Evolutionary conservation across 2,113 vertebrate species (phyloP).

Genomic region (Litocranius walleri): DNA sequence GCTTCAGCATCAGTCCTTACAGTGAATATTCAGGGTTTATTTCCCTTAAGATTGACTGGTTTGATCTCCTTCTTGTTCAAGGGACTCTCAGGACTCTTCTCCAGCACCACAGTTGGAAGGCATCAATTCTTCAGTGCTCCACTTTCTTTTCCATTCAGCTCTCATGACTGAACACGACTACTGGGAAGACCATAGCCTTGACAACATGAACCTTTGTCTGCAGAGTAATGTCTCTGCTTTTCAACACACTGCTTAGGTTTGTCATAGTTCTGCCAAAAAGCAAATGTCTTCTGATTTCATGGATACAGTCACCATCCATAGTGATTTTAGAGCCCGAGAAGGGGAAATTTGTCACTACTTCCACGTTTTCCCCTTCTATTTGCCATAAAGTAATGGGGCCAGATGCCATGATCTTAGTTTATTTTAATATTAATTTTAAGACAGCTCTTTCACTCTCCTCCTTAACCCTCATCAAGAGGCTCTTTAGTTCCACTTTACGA

Average conservation of each 20-base stretch:
- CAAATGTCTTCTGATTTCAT: background rate
- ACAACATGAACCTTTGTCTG: background rate
- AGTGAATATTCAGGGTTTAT: background rate
- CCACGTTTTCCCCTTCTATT: background rate
- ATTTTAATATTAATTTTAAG: background rate
- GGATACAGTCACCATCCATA: background rate
- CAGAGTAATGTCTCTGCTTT: background rate
- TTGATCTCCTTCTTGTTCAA: background rate
- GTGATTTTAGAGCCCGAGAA: background rate
- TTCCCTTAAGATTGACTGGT: background rate
- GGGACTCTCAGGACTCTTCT: background rate
- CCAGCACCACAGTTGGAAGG: background rate
- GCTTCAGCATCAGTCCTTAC: background rate
- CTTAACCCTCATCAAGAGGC: background rate
- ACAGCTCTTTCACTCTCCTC: background rate
- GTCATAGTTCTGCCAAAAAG: background rate
- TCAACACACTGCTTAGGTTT: background rate
- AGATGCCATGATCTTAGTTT: background rate
- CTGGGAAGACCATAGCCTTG: background rate
- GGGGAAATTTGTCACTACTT: background rate
- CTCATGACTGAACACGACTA: rapidly evolving
- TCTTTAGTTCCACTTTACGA: background rate
- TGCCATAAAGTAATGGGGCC: background rate
- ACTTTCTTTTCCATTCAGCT: background rate
- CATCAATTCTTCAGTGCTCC: background rate